Evolutionary conservation across 1,140 invertebrate species (phyloP), one percentile per base, ranked within the genome.

Genomic region (Drepana arcuata): DNA sequence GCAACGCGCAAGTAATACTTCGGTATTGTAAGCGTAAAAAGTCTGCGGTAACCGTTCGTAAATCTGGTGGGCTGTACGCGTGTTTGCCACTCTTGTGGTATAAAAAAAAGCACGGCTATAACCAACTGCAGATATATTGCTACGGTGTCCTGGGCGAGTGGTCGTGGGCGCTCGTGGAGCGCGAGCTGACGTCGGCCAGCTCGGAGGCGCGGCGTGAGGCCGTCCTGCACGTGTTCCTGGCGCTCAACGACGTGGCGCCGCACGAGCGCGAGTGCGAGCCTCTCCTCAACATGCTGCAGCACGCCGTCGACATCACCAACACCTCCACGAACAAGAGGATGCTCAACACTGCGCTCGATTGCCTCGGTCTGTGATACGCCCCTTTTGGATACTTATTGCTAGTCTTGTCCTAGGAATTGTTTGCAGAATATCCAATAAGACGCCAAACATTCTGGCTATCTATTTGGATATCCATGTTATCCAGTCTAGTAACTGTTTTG

Each of bases 41-140:
- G n/a, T n/a, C n/a, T n/a, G n/a, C n/a, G n/a, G n/a, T n/a, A n/a
- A n/a, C n/a, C n/a, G n/a, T n/a, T n/a, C n/a, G n/a, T n/a, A n/a
- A n/a, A n/a, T n/a, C n/a, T n/a, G n/a, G n/a, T n/a, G n/a, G n/a
- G n/a, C n/a, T n/a, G n/a, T n/a, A n/a, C n/a, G n/a, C n/a, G n/a
- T n/a, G n/a, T n/a, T n/a, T n/a, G n/a, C n/a, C n/a, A n/a, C n/a
- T n/a, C n/a, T n/a, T n/a, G n/a, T n/a, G n/a, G n/a, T n/a, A n/a
- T n/a, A n/a, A n/a, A n/a, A n/a, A n/a, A n/a, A n/a, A n/a, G n/a
- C n/a, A n/a, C n/a, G n/a, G n/a, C n/a, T n/a, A n/a, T n/a, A n/a
- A n/a, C n/a, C n/a, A n/a, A n/a, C 9, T 13, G 6, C 53, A 91
- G 90, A 90, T 92, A 77, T 95, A 95, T 69, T 94, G 94, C 73